Conservation (phyloP, 2,888 invertebrate genomes). For the Aethes cnicana region DNA sequence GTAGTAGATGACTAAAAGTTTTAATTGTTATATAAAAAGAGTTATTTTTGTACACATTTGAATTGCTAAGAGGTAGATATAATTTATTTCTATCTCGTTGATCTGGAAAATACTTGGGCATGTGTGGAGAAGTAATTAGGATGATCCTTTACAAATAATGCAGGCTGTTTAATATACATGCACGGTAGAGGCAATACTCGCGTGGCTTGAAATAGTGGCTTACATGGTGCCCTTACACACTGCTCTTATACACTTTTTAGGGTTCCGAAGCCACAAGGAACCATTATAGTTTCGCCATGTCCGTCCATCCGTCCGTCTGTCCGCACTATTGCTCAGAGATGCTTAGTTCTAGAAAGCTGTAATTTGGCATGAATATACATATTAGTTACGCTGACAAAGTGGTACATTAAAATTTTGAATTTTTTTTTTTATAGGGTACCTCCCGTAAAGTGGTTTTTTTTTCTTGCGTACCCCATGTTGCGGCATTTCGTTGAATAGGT, state of each 20-base stretch:
- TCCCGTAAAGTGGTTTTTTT: no score
- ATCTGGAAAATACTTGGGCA: neutral
- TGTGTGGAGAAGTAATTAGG: neutral
- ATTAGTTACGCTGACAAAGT: no score
- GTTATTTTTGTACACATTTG: neutral
- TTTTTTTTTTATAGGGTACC: no score
- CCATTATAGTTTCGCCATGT: no score
- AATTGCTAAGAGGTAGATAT: neutral
- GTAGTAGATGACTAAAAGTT: neutral
- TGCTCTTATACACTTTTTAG: constrained; percentile 6
- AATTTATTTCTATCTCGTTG: constrained; percentile 1
- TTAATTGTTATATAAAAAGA: neutral
- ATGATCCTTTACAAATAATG: neutral
- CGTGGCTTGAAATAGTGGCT: neutral
- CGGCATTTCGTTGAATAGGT: no score
- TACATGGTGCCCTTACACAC: neutral
- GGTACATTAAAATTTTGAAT: no score
- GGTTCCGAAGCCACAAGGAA: no score
- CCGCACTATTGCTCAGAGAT: no score
- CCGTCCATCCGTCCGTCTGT: no score
- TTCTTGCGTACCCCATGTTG: no score
- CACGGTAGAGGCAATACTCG: neutral
- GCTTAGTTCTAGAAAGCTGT: no score
- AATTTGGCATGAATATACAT: no score
- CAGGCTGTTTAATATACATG: neutral